These are phyloP conservation scores for Sisyra terminalis DNA, from an alignment of 2,888 invertebrate genomes.

Conservation along the genomic window DNA sequence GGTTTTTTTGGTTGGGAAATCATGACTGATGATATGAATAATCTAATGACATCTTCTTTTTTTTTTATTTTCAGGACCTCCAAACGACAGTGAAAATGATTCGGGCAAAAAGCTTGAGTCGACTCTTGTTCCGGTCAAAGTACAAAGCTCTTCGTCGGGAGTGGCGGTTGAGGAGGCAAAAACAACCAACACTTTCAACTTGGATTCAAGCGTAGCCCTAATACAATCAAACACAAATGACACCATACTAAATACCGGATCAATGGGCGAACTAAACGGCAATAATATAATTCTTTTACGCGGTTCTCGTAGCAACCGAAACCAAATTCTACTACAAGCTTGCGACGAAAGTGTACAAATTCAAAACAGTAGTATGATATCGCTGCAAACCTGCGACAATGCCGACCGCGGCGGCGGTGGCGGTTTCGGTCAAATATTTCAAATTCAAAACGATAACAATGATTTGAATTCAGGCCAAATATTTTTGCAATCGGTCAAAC, in stretches of 20 bases:
- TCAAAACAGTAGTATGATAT: not conserved
- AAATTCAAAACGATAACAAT: conserved; percentile 18
- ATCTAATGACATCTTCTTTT: too few relatives aligned
- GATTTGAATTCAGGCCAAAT: conserved; percentile 21
- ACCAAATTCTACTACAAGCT: conserved; percentile 7
- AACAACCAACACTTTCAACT: conserved; percentile 14
- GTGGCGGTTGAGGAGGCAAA: conserved; percentile 1
- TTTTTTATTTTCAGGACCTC: too few relatives aligned
- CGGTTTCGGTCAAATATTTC: conserved; percentile 13
- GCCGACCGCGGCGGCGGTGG: not conserved
- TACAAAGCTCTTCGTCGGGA: not conserved
- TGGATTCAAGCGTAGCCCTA: conserved; percentile 18
- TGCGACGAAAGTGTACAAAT: conserved; percentile 9
- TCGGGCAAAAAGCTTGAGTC: not conserved
- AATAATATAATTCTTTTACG: conserved; percentile 23
- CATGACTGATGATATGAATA: too few relatives aligned
- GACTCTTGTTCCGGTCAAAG: too few relatives aligned
- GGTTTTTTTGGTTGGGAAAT: too few relatives aligned
- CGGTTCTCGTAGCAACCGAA: conserved; percentile 17
- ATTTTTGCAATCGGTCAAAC: conserved; percentile 24
- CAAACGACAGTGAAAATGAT: not conserved
- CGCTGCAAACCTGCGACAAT: conserved; percentile 6
- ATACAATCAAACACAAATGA: conserved; percentile 17
- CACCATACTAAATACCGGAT: conserved; percentile 12
- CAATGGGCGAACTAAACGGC: conserved; percentile 18